Conservation (phyloP, 2,113 vertebrate species). For the Grammatotria lemairii region DNA sequence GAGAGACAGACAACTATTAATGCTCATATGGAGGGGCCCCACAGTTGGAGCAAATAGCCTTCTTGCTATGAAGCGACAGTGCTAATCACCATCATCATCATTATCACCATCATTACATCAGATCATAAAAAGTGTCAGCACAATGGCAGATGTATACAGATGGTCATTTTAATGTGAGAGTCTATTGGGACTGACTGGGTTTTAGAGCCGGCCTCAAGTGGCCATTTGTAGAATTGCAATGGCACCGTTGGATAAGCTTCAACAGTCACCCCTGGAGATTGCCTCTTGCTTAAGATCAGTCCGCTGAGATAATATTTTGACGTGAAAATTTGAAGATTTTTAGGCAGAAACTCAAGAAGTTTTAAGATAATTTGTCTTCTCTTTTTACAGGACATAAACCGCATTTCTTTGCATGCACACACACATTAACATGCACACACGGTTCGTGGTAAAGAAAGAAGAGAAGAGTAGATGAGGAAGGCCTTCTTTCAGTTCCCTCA, state of each 20-base stretch:
- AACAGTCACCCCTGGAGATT: neutral
- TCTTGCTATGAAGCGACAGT: neutral
- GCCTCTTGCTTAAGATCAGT: neutral
- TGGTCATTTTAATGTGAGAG: neutral
- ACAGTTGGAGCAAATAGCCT: neutral
- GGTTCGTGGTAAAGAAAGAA: neutral
- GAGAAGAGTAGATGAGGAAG: constrained; percentile 44
- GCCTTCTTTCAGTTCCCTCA: constrained; percentile 59
- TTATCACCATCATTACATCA: neutral
- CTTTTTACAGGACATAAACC: neutral
- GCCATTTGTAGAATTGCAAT: neutral
- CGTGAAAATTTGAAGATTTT: neutral
- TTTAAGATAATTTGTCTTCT: neutral
- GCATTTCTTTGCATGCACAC: neutral
- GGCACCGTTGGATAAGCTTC: neutral
- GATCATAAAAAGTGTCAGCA: neutral
- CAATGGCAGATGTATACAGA: neutral
- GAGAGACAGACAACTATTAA: neutral
- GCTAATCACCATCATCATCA: neutral
- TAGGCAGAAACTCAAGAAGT: neutral
- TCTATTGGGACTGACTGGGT: neutral
- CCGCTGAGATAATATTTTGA: neutral
- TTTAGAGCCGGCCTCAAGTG: neutral
- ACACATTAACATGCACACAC: neutral
- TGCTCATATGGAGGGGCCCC: neutral